These are phyloP conservation scores for Heteronetta atricapilla DNA, from an alignment of 2,113 vertebrate genomes.

Conservation along the genomic window DNA sequence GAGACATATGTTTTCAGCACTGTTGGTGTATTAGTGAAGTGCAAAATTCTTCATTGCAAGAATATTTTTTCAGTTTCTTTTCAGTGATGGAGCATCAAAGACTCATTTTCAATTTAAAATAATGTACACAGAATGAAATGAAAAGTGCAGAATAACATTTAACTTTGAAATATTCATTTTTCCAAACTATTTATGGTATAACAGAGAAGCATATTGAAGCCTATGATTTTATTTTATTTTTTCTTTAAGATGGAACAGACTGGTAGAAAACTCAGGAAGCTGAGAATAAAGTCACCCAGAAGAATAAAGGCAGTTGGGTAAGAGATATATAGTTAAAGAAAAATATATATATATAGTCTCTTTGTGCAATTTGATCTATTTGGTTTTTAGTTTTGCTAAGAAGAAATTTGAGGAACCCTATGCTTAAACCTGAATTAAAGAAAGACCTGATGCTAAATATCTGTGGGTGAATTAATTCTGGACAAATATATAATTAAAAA, in stretches of 20 bases:
- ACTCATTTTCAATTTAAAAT: background rate
- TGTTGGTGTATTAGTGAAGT: background rate
- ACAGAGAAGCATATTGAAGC: background rate
- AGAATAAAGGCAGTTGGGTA: background rate
- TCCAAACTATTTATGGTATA: background rate
- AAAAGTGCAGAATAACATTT: background rate
- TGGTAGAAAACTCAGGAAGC: background rate
- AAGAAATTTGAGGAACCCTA: background rate
- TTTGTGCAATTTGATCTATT: background rate
- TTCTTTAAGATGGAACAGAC: background rate
- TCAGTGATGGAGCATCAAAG: background rate
- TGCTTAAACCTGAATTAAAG: background rate
- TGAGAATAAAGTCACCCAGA: background rate
- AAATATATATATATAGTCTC: background rate
- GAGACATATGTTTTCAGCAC: background rate
- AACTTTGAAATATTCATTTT: background rate
- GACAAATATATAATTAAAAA: background rate
- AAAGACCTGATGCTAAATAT: background rate
- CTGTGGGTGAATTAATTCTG: background rate
- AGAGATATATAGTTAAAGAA: background rate
- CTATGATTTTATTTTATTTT: background rate
- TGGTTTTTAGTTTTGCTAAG: background rate
- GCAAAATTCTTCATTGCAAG: background rate
- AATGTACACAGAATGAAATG: background rate
- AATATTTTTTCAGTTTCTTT: background rate